These are phyloP conservation scores for Brachyalestes nurse DNA, from an alignment of 2,797 vertebrate species.

Conservation along the genomic window DNA sequence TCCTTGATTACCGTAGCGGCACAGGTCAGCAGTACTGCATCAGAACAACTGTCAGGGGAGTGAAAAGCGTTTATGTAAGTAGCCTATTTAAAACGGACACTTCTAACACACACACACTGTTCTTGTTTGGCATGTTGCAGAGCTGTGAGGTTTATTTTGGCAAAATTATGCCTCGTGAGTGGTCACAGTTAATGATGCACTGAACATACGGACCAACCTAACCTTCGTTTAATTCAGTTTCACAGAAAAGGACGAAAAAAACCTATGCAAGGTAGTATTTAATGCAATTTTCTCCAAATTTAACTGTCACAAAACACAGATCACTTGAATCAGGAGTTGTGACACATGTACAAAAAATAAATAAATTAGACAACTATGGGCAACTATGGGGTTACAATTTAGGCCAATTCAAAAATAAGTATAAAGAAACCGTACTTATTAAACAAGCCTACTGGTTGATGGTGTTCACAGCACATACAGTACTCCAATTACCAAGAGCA, in stretches of 20 bases:
- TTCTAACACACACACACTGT: constrained; percentile 59
- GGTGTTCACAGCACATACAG: too few relatives aligned
- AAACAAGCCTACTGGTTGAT: too few relatives aligned
- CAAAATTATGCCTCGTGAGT: background rate
- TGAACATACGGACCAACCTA: background rate
- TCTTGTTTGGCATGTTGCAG: constrained; percentile 38
- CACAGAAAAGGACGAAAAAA: background rate
- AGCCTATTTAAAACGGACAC: constrained; percentile 66
- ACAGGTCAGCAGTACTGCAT: constrained; percentile 64
- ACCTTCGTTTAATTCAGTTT: background rate
- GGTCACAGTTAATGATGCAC: background rate
- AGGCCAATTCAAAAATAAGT: too few relatives aligned
- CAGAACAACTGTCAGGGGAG: constrained; percentile 51
- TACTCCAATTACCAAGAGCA: too few relatives aligned
- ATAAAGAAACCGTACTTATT: too few relatives aligned
- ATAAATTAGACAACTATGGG: too few relatives aligned
- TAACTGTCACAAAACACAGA: background rate
- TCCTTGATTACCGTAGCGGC: constrained; percentile 65
- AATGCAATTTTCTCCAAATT: background rate
- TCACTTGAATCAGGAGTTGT: too few relatives aligned
- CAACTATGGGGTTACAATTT: too few relatives aligned
- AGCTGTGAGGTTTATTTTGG: background rate
- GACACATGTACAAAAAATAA: too few relatives aligned
- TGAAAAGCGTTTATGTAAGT: constrained; percentile 69
- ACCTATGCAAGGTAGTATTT: background rate